These are phyloP conservation scores for Anguilla marmorata DNA, from an alignment of 2,797 vertebrate genomes.

Conservation along the genomic window DNA sequence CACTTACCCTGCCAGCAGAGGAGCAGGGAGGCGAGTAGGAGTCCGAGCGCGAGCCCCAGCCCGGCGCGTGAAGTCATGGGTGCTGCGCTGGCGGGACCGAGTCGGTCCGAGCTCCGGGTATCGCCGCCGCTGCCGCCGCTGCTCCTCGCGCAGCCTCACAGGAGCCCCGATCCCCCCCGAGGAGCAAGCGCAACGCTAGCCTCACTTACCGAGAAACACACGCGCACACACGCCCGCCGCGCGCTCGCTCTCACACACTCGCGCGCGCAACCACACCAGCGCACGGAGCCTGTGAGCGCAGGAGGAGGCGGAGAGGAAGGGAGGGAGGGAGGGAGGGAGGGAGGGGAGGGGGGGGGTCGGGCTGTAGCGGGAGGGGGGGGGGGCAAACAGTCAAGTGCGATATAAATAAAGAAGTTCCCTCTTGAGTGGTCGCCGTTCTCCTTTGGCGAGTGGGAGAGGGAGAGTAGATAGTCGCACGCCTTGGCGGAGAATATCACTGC, in stretches of 20 bases:
- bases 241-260: background rate
- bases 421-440: slow-evolving; percentile 50
- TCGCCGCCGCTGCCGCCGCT: background rate
- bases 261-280: background rate
- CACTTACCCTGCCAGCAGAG: slow-evolving; percentile 70
- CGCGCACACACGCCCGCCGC: slow-evolving; percentile 1
- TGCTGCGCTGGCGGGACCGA: slow-evolving; percentile 62
- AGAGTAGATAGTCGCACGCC: slow-evolving; percentile 18
- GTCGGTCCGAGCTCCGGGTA: slow-evolving; percentile 53
- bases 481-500: slow-evolving; percentile 30
- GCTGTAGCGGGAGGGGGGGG: slow-evolving; percentile 43
- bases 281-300: slow-evolving; percentile 48
- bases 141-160: background rate
- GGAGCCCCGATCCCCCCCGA: slow-evolving; percentile 42
- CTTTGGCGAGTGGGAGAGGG: slow-evolving; percentile 18
- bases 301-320: slow-evolving; percentile 52
- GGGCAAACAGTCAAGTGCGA: slow-evolving; percentile 52
- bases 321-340: slow-evolving; percentile 46
- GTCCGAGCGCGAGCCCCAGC: slow-evolving; percentile 70
- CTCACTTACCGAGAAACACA: slow-evolving; percentile 49
- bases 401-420: slow-evolving; percentile 54
- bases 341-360: slow-evolving; percentile 39
- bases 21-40: slow-evolving; percentile 64
- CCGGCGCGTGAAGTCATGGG: slow-evolving; percentile 74
- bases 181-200: slow-evolving; percentile 40